Evolutionary conservation across 2,888 invertebrate genomes (phyloP).

Genomic region (Drosophila putrida): DNA sequence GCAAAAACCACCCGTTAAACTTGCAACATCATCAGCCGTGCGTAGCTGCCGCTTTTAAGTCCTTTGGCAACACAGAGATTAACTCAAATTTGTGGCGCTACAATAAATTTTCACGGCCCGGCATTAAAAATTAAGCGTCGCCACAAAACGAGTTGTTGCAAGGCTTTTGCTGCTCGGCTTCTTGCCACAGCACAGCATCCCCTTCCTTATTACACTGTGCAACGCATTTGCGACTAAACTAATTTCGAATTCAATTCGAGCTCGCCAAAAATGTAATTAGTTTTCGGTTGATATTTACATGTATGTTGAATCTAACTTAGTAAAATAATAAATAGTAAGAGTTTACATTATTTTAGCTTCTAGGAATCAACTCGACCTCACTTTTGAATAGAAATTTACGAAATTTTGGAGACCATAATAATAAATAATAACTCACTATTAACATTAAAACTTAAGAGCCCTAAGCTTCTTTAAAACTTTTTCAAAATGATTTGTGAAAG

Average conservation of each 20-base stretch:
- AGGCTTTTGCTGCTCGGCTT: conserved; percentile 43
- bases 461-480: too few relatives aligned
- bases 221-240: neutral
- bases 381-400: too few relatives aligned
- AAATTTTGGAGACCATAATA: too few relatives aligned
- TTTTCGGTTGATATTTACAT: too few relatives aligned
- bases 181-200: conserved; percentile 28
- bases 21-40: conserved; percentile 48
- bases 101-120: conserved; percentile 79
- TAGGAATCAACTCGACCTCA: neutral
- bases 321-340: neutral
- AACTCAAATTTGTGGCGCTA: conserved; percentile 79
- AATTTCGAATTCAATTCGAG: neutral
- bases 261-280: neutral
- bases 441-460: too few relatives aligned
- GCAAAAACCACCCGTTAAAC: conserved; percentile 45
- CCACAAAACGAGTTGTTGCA: conserved; percentile 64
- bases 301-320: neutral
- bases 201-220: conserved; percentile 60
- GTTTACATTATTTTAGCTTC: neutral
- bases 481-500: neutral
- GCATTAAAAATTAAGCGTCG: conserved; percentile 82
- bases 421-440: neutral
- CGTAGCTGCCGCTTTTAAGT: conserved; percentile 51
- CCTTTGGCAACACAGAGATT: conserved; percentile 67